Evolutionary conservation across 2,113 vertebrate genomes (phyloP), one percentile per base, ranked within the genome.

Genomic region (Eidolon helvum): DNA sequence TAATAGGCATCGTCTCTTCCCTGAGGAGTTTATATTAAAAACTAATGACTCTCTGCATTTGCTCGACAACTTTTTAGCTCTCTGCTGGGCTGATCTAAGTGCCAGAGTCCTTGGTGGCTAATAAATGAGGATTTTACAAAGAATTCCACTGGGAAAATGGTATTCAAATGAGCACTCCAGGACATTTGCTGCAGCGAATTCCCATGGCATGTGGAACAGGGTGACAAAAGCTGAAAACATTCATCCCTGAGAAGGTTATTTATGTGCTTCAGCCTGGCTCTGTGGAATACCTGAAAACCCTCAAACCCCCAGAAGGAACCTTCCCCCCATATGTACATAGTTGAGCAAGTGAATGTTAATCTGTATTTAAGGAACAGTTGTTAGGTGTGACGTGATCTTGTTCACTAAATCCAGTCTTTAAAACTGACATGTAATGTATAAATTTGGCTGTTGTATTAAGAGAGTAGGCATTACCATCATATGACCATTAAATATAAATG

Each of bases 81-180:
- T 85, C 59, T 78, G 28, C 15, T 65, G 65, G 65, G 35, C 53
- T 66, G 40, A 75, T n/a, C n/a, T 78, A 50, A 89, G 35, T 74
- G 72, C 87, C 71, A 10, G 28, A 72, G 21, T 82, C 75, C 50
- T 90, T 61, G 8, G 66, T 65, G 48, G 75, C 92, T 85, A 97
- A 96, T 85, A 90, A 96, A 92, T 72, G 65, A 95, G 7, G 66
- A 72, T 90, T 96, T 97, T 68, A 87, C 61, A 61, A 90, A 87
- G 94, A 96, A 74, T 78, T 88, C 61, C 30, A 59, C 30, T 53
- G 69, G 28, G 68, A 85, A 79, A n/a, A 38, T 74, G 55, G 59
- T 90, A 87, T 90, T 95, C 71, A 87, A 28, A 90, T 97, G 40
- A 89, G 78, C 59, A 45, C 78, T 66, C 69, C 14, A 15, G 94